Evolutionary conservation across 2,888 invertebrate genomes (phyloP), one percentile per base, ranked within the genome.

Genomic region (Archips crataeganus): DNA sequence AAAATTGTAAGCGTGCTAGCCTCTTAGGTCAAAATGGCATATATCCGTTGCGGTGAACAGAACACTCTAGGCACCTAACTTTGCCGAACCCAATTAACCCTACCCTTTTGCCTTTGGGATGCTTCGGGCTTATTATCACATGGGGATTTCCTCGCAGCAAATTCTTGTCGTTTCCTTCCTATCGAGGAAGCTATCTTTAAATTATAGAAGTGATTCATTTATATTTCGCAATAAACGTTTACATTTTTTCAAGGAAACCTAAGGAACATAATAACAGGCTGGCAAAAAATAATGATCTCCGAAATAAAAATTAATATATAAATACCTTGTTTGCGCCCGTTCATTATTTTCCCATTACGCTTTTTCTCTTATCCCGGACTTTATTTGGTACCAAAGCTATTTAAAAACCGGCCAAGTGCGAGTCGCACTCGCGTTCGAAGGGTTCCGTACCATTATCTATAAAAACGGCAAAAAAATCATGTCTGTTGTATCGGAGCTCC

Each of bases 131-230:
- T 51, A 71, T 61, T 71, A 10, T n/a, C 39, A 60, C 49, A 39
- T 23, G n/a, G 65, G 65, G 65, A 60, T 60, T 71, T 34, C 65
- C 71, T n/a, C 4, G 0, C n/a, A 32, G 42, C 45, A 34, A 32
- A 51, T 61, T 67, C 36, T 39, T 36, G 36, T 10, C 36, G 8
- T 60, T 70, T 59, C 36, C 64, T 71, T 71, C 10, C 32, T 4
- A 57, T 32, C 51, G 64, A 57, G 64, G 64, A 59, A 49, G 23
- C 8, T 23, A 11, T 62, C 45, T 42, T 5, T 1, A 45, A 34
- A 57, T 54, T 45, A 47, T 57, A 68, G 59, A 23, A 9, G 36
- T 61, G 60, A 70, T 2, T 70, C 62, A 70, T 42, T 66, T 49
- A 11, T 23, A 59, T 59, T 67, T 13, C 11, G 11, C 57, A 57